These are phyloP conservation scores for Lottia gigantea DNA, from an alignment of 2,888 invertebrate species.

Conservation along the genomic window DNA sequence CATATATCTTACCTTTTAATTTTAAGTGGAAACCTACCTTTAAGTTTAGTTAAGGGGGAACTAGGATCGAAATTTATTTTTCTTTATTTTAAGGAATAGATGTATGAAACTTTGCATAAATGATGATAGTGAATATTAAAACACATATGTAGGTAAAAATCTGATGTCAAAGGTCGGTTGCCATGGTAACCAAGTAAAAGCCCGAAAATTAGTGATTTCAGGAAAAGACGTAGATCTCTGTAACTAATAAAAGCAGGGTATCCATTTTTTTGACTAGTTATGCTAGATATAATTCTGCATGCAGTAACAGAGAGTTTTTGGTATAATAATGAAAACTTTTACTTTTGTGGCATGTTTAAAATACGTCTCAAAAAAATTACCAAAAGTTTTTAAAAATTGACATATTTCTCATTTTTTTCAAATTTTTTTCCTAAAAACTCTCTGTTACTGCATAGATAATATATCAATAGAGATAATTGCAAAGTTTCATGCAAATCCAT, in stretches of 20 bases:
- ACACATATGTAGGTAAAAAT: not conserved
- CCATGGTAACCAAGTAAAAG: not conserved
- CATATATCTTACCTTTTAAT: no score
- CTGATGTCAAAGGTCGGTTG: not conserved
- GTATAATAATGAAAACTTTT: not conserved
- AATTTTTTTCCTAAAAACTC: not conserved
- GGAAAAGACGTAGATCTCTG: not conserved
- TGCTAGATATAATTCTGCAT: not conserved
- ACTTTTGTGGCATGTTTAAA: no score
- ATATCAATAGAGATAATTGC: no score
- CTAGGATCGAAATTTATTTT: not conserved
- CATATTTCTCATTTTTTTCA: no score
- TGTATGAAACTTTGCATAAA: not conserved
- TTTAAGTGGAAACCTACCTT: no score
- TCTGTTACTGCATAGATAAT: no score
- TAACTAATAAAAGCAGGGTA: not conserved
- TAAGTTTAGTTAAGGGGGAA: not conserved
- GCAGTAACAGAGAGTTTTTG: not conserved
- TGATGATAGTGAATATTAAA: not conserved
- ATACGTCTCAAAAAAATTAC: no score
- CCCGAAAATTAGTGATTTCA: not conserved
- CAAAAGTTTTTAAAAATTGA: no score
- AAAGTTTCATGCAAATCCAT: no score
- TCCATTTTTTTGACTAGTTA: not conserved
- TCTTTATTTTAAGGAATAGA: not conserved